Evolutionary conservation across 2,113 vertebrate genomes (phyloP).

Genomic region (Pachyramphus minor): DNA sequence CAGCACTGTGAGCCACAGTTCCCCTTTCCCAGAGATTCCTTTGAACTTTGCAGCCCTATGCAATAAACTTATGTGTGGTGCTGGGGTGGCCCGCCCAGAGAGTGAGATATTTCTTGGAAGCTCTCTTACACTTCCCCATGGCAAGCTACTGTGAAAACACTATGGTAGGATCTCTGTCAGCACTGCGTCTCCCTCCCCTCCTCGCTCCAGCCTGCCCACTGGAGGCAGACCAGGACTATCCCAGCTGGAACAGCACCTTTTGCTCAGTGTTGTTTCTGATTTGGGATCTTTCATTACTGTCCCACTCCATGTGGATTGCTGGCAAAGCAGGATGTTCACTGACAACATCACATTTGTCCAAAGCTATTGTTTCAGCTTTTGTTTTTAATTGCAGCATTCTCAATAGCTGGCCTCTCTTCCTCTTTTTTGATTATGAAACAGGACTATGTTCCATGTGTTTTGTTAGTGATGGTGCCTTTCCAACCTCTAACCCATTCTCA

Average conservation of each 20-base stretch:
- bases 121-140: conserved; percentile 20
- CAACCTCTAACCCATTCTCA: background rate
- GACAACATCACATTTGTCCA: background rate
- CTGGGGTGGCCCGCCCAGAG: conserved; percentile 69
- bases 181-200: background rate
- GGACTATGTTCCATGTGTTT: background rate
- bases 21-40: conserved; percentile 61
- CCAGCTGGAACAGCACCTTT: background rate
- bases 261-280: background rate
- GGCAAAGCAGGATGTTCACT: background rate
- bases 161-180: background rate
- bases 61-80: conserved; percentile 48
- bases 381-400: background rate
- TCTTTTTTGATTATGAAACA: conserved; percentile 5
- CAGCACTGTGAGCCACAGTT: conserved; percentile 18
- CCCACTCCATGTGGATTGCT: background rate
- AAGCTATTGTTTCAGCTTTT: conserved; percentile 50
- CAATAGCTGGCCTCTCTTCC: conserved; percentile 2
- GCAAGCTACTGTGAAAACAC: conserved; percentile 38
- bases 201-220: background rate
- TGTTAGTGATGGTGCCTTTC: background rate
- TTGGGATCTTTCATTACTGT: background rate
- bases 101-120: conserved; percentile 48
- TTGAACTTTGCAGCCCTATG: conserved; percentile 65
- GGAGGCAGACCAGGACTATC: background rate